Base-by-base conservation (phyloP, 1,140 invertebrate species). In the Pseudomyrmex sp. region DNA sequence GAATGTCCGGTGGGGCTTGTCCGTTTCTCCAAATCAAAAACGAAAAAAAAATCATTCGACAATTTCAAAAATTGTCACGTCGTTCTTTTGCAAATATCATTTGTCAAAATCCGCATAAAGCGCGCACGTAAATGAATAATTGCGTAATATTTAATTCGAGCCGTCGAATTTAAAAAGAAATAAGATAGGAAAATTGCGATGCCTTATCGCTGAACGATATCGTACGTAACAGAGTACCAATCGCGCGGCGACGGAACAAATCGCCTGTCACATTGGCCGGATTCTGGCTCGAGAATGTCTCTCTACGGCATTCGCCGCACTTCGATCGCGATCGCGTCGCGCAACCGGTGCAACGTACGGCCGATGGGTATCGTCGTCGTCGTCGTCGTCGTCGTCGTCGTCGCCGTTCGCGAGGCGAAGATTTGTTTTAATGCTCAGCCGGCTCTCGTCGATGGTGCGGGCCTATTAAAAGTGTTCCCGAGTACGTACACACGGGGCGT, bases 381-480 rank as follows among this genome's bases (percentile, higher is more conserved):
- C 5, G 35, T 82, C 82, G 61, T 72, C 63, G 59, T 56, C 82
- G 85, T 50, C 2, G 26, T 82, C 82, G 59, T 72, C 63, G 59
- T 56, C 82, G 18, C 82, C 2, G 13, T 84, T 84, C 75, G 44
- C n/a, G 54, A 48, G 59, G 59, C 26, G 18, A 58, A 76, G 85
- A 87, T 88, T 87, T 73, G 87, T 88, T 88, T 88, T 79, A 88
- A 88, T 85, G 77, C 73, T 59, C 68, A 68, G 35, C 44, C 54
- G 44, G 35, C 59, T 63, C 65, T 77, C 61, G 73, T 87, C 73
- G 86, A 84, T 70, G 82, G 46, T 72, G n/a, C 46, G 63, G 12
- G 12, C 15, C 85, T 82, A 87, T 88, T 87, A 88, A 87, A 87
- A 86, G 65, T 69, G 52, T 61, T 56, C 18, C 20, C 44, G 48